phyloP scores from a whole-genome alignment of 2,888 invertebrate genomes.

The Mythimna impura region DNA sequence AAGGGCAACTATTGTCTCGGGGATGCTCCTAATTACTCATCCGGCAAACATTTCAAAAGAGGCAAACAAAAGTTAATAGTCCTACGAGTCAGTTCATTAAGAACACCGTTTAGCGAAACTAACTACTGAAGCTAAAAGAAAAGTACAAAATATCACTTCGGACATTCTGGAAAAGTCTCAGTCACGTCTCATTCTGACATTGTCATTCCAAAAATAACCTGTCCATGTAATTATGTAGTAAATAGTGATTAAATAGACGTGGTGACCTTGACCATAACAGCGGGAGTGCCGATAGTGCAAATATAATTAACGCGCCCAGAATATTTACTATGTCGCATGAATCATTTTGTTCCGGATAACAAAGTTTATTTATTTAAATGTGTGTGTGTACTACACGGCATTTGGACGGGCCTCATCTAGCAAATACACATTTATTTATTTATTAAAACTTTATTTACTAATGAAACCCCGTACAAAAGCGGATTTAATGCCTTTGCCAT shows the following conservation, averaged over 20 bases:
- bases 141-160: background rate
- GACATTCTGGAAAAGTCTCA: background rate
- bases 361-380: conserved; percentile 47
- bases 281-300: conserved; percentile 51
- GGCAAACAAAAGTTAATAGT: conserved; percentile 22
- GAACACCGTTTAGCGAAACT: conserved; percentile 5
- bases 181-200: background rate
- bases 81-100: conserved; percentile 5
- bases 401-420: conserved; percentile 12
- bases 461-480: too few species aligned
- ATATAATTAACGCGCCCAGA: conserved; percentile 55
- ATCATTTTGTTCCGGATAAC: conserved; percentile 59
- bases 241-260: conserved; percentile 34
- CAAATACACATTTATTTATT: conserved; percentile 16
- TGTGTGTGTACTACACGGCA: conserved; percentile 3
- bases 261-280: conserved; percentile 58
- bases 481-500: too few species aligned
- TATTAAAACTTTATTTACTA: too few species aligned
- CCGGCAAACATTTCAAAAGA: conserved; percentile 29
- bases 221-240: conserved; percentile 20
- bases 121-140: background rate
- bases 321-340: conserved; percentile 55
- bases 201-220: conserved; percentile 30
- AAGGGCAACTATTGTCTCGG: conserved; percentile 29
- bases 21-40: conserved; percentile 44